These are phyloP conservation scores for Ophion obscuratus DNA, from an alignment of 2,888 invertebrate genomes.

Conservation along the genomic window DNA sequence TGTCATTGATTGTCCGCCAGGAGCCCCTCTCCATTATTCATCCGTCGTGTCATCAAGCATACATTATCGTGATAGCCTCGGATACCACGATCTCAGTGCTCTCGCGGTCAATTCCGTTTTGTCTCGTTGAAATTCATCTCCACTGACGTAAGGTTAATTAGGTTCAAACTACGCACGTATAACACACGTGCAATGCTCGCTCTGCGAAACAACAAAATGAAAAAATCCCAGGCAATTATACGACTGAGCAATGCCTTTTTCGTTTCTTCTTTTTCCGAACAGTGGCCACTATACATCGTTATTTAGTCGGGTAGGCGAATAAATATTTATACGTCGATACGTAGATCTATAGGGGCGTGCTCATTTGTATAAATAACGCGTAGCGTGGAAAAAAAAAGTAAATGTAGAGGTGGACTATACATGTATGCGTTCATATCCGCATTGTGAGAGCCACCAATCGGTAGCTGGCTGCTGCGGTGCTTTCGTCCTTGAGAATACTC, in stretches of 20 bases:
- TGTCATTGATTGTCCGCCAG: conserved; percentile 42
- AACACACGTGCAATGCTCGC: conserved; percentile 27
- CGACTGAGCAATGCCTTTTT: background rate
- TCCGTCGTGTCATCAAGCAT: conserved; percentile 26
- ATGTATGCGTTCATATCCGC: conserved; percentile 27
- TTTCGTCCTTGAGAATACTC: conserved; percentile 62
- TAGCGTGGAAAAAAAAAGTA: background rate
- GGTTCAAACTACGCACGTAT: conserved; percentile 43
- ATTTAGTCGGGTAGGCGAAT: background rate
- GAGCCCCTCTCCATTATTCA: conserved; percentile 44
- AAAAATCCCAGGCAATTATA: too few species aligned
- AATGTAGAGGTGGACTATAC: background rate
- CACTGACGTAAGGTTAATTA: conserved; percentile 63
- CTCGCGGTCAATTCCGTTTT: conserved; percentile 50
- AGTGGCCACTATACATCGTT: background rate
- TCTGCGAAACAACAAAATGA: conserved; percentile 9
- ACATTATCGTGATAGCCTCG: conserved; percentile 33
- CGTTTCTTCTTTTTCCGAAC: background rate
- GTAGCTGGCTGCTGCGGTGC: conserved; percentile 63
- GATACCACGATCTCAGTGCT: conserved; percentile 21
- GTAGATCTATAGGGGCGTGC: background rate
- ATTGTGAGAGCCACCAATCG: conserved; percentile 48
- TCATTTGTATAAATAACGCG: background rate
- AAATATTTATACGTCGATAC: background rate
- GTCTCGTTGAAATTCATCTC: conserved; percentile 53